Conservation (phyloP, 2,797 vertebrate genomes). For the Champsocephalus gunnari region DNA sequence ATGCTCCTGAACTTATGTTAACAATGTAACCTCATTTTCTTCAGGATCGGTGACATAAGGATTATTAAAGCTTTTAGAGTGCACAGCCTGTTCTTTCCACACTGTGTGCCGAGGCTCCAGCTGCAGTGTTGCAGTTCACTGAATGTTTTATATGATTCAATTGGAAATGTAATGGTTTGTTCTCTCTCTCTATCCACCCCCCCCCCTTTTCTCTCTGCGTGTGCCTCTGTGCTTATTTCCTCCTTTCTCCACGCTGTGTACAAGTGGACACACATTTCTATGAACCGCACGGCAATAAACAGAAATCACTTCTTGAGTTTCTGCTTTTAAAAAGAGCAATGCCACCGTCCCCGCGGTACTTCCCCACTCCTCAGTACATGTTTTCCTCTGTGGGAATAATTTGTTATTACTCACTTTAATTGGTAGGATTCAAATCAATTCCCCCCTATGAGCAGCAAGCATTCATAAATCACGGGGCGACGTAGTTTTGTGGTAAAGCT, state of each 20-base stretch:
- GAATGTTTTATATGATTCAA: constrained; percentile 60
- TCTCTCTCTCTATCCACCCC: not conserved
- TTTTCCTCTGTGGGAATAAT: constrained; percentile 78
- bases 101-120: constrained; percentile 12
- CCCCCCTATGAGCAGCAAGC: constrained; percentile 52
- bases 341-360: constrained; percentile 16
- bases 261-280: constrained; percentile 29
- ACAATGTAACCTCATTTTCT: constrained; percentile 7
- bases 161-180: constrained; percentile 43
- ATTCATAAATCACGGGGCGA: constrained; percentile 82
- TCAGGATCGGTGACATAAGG: constrained; percentile 32
- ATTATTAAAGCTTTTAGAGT: constrained; percentile 28
- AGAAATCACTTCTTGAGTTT: constrained; percentile 22
- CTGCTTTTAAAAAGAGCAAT: constrained; percentile 44
- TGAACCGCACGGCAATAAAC: constrained; percentile 30
- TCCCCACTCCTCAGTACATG: constrained; percentile 60
- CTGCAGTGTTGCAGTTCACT: constrained; percentile 48
- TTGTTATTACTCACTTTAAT: constrained; percentile 86
- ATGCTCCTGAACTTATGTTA: too few relatives aligned
- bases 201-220: not conserved
- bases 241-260: constrained; percentile 6
- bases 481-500: constrained; percentile 76
- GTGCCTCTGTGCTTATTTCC: constrained; percentile 11
- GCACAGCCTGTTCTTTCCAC: constrained; percentile 23
- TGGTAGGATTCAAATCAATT: constrained; percentile 85